These are phyloP conservation scores for Enhydra lutris DNA, from an alignment of 2,113 vertebrate genomes.

Conservation along the genomic window DNA sequence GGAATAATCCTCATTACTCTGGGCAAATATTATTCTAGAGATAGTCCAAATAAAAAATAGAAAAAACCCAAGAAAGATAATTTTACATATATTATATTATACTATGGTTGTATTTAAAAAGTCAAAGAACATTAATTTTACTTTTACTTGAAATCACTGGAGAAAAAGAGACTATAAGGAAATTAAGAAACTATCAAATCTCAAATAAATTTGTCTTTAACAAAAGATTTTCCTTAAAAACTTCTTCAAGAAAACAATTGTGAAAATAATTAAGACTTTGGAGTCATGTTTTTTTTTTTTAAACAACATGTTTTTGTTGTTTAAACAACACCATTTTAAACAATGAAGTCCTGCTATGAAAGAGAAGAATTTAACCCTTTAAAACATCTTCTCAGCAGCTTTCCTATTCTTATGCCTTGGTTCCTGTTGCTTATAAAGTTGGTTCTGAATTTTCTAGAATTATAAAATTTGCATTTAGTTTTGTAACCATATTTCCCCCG, in stretches of 20 bases:
- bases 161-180: not conserved
- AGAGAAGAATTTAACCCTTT: not conserved
- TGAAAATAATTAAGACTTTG: not conserved
- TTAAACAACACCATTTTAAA: not conserved
- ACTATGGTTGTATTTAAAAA: not conserved
- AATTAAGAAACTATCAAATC: not conserved
- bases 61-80: not conserved
- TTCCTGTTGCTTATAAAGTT: not conserved
- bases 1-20: not conserved
- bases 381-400: not conserved
- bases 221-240: not conserved
- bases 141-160: conserved; percentile 18
- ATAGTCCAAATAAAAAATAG: not conserved
- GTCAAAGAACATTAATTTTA: conserved; percentile 14
- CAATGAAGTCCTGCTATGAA: not conserved
- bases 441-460: not conserved
- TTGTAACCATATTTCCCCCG: not conserved
- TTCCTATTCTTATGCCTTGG: not conserved
- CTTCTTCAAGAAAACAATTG: not conserved
- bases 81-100: conserved; percentile 24
- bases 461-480: not conserved
- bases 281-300: not conserved
- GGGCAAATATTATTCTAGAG: not conserved
- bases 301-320: not conserved
- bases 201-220: not conserved